These are phyloP conservation scores for Simalia tracyae DNA, from an alignment of 2,797 vertebrate species.

Conservation along the genomic window DNA sequence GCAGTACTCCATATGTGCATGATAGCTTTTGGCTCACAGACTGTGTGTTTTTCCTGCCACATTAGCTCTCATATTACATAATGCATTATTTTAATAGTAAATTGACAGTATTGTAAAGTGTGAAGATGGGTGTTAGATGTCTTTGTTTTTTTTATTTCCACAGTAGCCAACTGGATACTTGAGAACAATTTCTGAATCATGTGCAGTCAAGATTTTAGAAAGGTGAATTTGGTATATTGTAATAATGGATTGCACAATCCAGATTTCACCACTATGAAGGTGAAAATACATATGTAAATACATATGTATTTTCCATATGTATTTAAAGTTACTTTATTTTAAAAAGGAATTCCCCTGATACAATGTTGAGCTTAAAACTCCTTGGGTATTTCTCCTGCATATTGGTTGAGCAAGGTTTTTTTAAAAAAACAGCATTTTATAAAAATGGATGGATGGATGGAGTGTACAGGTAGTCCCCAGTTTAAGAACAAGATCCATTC, in stretches of 20 bases:
- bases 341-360: neutral
- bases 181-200: neutral
- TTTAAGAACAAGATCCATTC: too few species aligned
- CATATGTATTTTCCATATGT: neutral
- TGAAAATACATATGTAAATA: too few species aligned
- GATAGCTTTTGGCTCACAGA: neutral
- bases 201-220: neutral
- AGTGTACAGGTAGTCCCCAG: neutral
- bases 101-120: conserved; percentile 10
- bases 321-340: neutral
- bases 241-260: too few species aligned
- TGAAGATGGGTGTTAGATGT: neutral
- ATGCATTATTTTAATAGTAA: conserved; percentile 1
- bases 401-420: neutral
- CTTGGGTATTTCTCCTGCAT: neutral
- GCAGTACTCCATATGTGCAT: neutral
- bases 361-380: neutral
- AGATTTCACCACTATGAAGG: too few species aligned
- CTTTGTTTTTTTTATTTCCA: conserved; percentile 4
- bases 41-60: neutral
- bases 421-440: neutral
- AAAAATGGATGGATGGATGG: neutral
- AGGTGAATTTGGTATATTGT: neutral
- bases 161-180: neutral
- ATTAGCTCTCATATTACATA: neutral